phyloP scores from a whole-genome alignment of 2,797 vertebrate species.

The Capromys pilorides region DNA sequence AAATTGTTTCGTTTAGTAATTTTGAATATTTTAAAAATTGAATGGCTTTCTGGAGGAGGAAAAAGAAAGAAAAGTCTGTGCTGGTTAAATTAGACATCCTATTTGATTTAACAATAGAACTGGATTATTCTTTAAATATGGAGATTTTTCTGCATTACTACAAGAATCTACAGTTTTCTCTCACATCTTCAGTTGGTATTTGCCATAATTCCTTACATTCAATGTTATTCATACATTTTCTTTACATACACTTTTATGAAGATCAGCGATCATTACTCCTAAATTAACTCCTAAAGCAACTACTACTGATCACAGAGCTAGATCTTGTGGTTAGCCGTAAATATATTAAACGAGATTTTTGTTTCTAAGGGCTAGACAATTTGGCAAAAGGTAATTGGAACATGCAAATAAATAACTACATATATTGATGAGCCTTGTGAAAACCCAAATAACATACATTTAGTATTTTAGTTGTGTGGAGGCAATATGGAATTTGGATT shows the following conservation, averaged over 20 bases:
- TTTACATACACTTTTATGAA: slow-evolving; percentile 35
- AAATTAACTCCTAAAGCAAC: slow-evolving; percentile 43
- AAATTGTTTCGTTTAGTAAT: slow-evolving; percentile 79
- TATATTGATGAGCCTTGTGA: not conserved
- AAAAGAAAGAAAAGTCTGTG: slow-evolving; percentile 76
- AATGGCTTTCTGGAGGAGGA: slow-evolving; percentile 80
- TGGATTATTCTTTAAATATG: slow-evolving; percentile 64
- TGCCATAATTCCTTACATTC: slow-evolving; percentile 3
- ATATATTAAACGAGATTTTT: not conserved
- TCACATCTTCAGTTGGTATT: not conserved
- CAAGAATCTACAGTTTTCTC: not conserved
- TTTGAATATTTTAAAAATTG: slow-evolving; percentile 83
- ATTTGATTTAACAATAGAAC: slow-evolving; percentile 77
- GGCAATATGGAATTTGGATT: not conserved
- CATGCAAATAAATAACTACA: not conserved
- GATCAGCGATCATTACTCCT: not conserved
- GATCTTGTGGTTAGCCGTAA: not conserved
- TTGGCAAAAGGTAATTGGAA: not conserved
- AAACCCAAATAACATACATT: not conserved
- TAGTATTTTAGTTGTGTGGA: not conserved
- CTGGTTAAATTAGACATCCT: slow-evolving; percentile 75
- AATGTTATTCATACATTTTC: slow-evolving; percentile 15
- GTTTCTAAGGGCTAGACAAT: not conserved
- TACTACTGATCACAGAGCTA: slow-evolving; percentile 2
- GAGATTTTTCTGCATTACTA: slow-evolving; percentile 59